Evolutionary conservation across 2,797 vertebrate species (phyloP).

Genomic region (Glyptemys insculpta): DNA sequence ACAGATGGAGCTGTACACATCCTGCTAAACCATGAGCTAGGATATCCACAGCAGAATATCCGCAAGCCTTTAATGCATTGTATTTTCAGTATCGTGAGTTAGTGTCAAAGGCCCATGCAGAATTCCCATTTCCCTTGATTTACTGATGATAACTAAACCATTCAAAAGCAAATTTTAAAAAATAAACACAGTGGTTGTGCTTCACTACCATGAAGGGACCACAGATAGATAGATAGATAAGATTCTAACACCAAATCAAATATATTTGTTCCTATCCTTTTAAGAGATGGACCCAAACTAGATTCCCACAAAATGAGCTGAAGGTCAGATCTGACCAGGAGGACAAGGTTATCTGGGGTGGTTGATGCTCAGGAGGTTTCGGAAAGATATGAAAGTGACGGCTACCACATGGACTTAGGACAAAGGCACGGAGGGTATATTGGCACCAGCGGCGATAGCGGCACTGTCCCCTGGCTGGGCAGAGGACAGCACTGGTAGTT

Average conservation of each 20-base stretch:
- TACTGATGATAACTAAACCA: not conserved
- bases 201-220: fast-evolving
- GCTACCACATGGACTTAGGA: not conserved
- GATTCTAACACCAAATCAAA: not conserved
- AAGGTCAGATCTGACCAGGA: not conserved
- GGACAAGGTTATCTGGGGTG: not conserved
- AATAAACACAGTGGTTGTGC: not conserved
- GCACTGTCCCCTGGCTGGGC: not conserved
- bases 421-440: not conserved
- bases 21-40: not conserved
- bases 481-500: fast-evolving
- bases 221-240: not conserved
- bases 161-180: fast-evolving
- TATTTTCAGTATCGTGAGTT: not conserved
- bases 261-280: not conserved
- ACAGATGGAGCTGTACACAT: not conserved
- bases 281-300: not conserved
- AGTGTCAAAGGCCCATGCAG: not conserved
- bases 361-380: not conserved
- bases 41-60: not conserved
- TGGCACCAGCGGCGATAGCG: not conserved
- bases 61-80: not conserved
- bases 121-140: fast-evolving
- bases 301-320: not conserved
- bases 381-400: not conserved